Base-by-base conservation (phyloP, 2,888 invertebrate genomes). In the Melanophora roralis region DNA sequence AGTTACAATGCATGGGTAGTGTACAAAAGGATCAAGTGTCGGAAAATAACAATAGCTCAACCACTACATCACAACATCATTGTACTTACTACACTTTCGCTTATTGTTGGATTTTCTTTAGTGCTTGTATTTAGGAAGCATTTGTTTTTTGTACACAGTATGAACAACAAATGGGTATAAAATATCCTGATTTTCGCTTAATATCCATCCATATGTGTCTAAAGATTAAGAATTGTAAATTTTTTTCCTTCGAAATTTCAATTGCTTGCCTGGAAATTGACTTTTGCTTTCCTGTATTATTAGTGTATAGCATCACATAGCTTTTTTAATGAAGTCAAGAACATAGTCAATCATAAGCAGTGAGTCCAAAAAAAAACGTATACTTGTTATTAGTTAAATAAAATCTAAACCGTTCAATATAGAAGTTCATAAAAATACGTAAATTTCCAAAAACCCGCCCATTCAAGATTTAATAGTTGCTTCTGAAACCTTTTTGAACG, bases 11-110 rank as follows among this genome's bases (percentile, higher is more conserved):
- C 74, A 67, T n/a, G n/a, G 7, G 7, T 4, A 59, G 21, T 49
- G n/a, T 11, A 74, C 47, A 74, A 74, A 74, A 47, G 74, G 74
- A 74, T 74, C 59, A 67, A 67, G 59, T 74, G 59, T 74, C 74
- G 65, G 21, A 74, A 74, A 51, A 65, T 21, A 74, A 67, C 59
- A 74, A 67, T 51, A 19, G 14, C 47, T 43, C 40, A 43, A 64
- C 27, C 45, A 49, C 57, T 27, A 51, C 62, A n/a, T n/a, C n/a
- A n/a, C n/a, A n/a, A n/a, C 62, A 64, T 43, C 23, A 36, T 68
- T 59, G 36, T 38, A 62, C 23, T 45, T 51, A 45, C 51, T 71
- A 27, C 27, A 27, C 34, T 47, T 9, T 21, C 36, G 36, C 57
- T 57, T 57, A 36, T 32, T 74, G 49, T 74, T 45, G 34, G 43